Evolutionary conservation across 2,888 invertebrate genomes (phyloP).

Genomic region (Xiphydria camelus): DNA sequence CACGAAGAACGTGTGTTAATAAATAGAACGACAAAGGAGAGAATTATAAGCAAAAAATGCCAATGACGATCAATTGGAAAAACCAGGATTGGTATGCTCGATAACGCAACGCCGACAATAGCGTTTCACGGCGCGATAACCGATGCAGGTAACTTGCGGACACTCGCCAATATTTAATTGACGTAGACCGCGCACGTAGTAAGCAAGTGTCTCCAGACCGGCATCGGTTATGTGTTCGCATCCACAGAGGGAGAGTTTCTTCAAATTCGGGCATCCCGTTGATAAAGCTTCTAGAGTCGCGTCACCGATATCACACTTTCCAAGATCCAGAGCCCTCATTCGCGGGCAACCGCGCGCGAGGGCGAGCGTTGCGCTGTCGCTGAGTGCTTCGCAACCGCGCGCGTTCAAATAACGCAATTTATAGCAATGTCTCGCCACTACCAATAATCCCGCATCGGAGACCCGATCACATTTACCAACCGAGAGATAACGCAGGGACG

Average conservation of each 20-base stretch:
- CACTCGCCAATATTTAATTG: slow-evolving; percentile 94
- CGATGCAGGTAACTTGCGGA: slow-evolving; percentile 78
- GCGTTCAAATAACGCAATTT: slow-evolving; percentile 88
- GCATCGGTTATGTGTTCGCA: slow-evolving; percentile 90
- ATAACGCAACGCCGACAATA: slow-evolving; percentile 92
- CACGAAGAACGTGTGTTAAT: slow-evolving; percentile 34
- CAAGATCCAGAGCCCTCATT: slow-evolving; percentile 84
- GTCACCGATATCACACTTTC: slow-evolving; percentile 93
- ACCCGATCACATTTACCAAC: slow-evolving; percentile 93
- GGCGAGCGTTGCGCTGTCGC: slow-evolving; percentile 89
- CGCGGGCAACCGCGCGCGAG: slow-evolving; percentile 85
- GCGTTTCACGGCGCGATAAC: slow-evolving; percentile 88
- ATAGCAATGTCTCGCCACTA: slow-evolving; percentile 84
- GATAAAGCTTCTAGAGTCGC: slow-evolving; percentile 84
- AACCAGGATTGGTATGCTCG: slow-evolving; percentile 93
- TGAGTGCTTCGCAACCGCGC: slow-evolving; percentile 89
- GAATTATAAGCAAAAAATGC: not conserved
- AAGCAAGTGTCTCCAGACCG: slow-evolving; percentile 85
- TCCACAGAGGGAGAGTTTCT: slow-evolving; percentile 85
- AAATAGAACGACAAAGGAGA: slow-evolving; percentile 28
- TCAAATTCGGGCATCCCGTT: slow-evolving; percentile 86
- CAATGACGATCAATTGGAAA: slow-evolving; percentile 61
- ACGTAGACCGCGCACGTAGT: slow-evolving; percentile 85
- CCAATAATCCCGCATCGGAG: slow-evolving; percentile 86
- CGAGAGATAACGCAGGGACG: slow-evolving; percentile 87